Evolutionary conservation across 2,888 invertebrate species (phyloP), one percentile per base, ranked within the genome.

Genomic region (Amphipoea lucens): DNA sequence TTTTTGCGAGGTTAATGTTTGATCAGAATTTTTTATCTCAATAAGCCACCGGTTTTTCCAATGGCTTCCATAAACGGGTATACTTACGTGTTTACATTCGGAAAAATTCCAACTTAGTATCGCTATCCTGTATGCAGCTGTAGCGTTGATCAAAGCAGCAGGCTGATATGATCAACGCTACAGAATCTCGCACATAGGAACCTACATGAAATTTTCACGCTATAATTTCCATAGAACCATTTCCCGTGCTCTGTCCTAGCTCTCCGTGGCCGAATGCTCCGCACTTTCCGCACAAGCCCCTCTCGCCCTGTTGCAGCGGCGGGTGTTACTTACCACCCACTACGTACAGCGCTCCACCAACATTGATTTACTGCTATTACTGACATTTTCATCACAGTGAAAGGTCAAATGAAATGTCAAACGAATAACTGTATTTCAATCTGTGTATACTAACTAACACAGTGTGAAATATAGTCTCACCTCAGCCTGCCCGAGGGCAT

Each of bases 221-320:
- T 51, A 45, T 79, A 54, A 40, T 20, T 65, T 57, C 48, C 20
- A 40, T 17, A 9, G 36, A 29, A 40, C 3, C 36, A 60, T 67
- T 81, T 81, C 20, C 36, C 57, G 29, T 20, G 36, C 17, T 40
- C n/a, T 17, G 40, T 23, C 2, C n/a, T 17, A n/a, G 42, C 42
- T 54, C 40, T 78, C 29, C 20, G 36, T 63, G 29, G 80, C 29
- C 14, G 9, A 42, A 23, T 12, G 29, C 48, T 20, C 40, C 36
- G 14, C n/a, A 40, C 29, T 40, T 11, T 17, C 40, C 40, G 14
- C 70, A n/a, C 51, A 12, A 48, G 29, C 62, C 45, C 40, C 51
- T 23, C 48, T 67, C 23, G 60, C 67, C 75, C 80, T 75, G 80
- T 76, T 80, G 80, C 83, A 75, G 51, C 36, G 40, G 60, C 14